A percentile compares a stretch with the other conserved stretches of the same genome.
phyloP scores from a whole-genome alignment of 2,888 invertebrate genomes.

The Fissipunctia ypsillon region DNA sequence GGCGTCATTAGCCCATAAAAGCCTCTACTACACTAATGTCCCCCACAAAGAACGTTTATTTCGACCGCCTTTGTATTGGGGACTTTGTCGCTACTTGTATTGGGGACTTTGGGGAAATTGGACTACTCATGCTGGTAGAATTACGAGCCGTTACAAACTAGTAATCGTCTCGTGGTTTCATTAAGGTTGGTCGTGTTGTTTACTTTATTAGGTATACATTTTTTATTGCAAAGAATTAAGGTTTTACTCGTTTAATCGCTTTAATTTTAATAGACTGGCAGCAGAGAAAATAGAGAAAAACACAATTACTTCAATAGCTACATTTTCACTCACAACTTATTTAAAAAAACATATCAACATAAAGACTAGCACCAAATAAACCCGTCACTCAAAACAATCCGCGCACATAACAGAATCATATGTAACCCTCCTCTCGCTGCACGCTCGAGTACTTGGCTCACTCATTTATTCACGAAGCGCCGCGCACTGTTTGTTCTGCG shows the following conservation, averaged over 20 bases:
- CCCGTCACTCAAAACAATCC: constrained; percentile 17
- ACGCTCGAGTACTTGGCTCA: constrained; percentile 29
- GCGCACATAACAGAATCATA: constrained; percentile 25
- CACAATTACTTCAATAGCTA: too few relatives aligned
- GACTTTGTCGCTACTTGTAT: constrained; percentile 49
- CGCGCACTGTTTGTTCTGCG: constrained; percentile 36
- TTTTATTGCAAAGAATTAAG: constrained; percentile 8
- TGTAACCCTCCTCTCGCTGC: constrained; percentile 19
- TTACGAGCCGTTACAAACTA: constrained; percentile 29
- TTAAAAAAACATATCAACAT: too few relatives aligned
- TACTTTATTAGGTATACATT: constrained; percentile 8
- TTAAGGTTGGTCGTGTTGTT: constrained; percentile 26
- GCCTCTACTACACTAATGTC: constrained; percentile 65
- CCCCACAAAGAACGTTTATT: constrained; percentile 62
- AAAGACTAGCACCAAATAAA: not conserved
- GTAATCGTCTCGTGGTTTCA: constrained; percentile 33
- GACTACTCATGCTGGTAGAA: constrained; percentile 36
- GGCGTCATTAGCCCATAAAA: constrained; percentile 70
- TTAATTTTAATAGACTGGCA: too few relatives aligned
- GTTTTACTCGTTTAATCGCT: not conserved
- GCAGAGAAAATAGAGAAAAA: too few relatives aligned
- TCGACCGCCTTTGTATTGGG: constrained; percentile 55
- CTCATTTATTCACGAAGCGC: constrained; percentile 58
- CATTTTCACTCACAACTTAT: too few relatives aligned
- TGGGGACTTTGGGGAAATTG: constrained; percentile 33